These are phyloP conservation scores for Stegophylla sp. DNA, from an alignment of 2,888 invertebrate species.

Conservation along the genomic window DNA sequence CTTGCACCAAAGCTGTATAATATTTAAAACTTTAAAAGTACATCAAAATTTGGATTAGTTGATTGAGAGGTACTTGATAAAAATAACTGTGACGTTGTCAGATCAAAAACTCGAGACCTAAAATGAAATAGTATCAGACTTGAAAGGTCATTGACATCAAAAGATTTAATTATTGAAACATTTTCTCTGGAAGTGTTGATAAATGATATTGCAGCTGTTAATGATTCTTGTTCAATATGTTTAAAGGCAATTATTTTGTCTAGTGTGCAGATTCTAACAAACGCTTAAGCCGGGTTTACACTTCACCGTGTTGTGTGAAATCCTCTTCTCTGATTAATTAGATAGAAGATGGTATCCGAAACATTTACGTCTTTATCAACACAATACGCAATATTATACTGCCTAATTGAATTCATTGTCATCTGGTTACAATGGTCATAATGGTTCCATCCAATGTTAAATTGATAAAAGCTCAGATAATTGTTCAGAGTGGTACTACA, in stretches of 20 bases:
- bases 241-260: background rate
- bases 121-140: background rate
- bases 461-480: too few species aligned
- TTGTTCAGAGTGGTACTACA: too few species aligned
- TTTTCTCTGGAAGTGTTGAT: background rate
- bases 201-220: background rate
- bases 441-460: too few species aligned
- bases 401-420: too few species aligned
- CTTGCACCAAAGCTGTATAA: background rate
- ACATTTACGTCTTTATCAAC: too few species aligned
- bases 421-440: too few species aligned
- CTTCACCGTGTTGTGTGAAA: too few species aligned
- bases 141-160: background rate
- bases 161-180: background rate
- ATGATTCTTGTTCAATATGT: background rate
- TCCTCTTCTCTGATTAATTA: too few species aligned
- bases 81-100: background rate
- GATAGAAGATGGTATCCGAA: too few species aligned
- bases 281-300: too few species aligned
- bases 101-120: background rate
- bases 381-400: too few species aligned
- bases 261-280: background rate
- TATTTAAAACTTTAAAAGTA: background rate
- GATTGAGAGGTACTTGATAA: background rate
- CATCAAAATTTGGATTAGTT: background rate